Evolutionary conservation across 2,113 vertebrate species (phyloP), one percentile per base, ranked within the genome.

Genomic region (Salvelinus fontinalis): DNA sequence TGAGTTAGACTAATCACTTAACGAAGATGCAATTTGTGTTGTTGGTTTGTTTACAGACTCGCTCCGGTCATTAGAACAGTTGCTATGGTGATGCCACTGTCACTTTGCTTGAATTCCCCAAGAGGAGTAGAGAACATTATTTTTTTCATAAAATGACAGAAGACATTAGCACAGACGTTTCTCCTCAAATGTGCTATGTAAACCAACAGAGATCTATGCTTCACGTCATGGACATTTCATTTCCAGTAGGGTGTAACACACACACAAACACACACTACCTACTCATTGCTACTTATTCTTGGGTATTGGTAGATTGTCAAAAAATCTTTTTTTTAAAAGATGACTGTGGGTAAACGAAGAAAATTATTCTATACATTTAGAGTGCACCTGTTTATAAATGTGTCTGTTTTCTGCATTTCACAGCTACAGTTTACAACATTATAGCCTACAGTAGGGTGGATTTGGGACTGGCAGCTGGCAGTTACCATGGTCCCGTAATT

Each of bases 11-110:
- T 57, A 69, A 73, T 76, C 69, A 60, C 73, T 20, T 13, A 44
- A 54, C 24, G 65, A 73, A 71, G 49, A 70, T 20, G 26, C 71
- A 64, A 75, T 73, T 75, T 54, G 54, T 69, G 75, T 73, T 78
- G 59, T 54, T 75, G 70, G 69, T 79, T 75, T 77, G 77, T 86
- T 75, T 86, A 73, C 34, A 64, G 69, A 75, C 54, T 26, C 65
- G 7, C 26, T 60, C 26, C 31, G 44, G 75, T 44, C 77, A 65
- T 78, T 70, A 57, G 26, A 51, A 59, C 26, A 67, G 66, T 81
- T 82, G 80, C 73, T 77, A 81, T 73, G 74, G 54, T 70, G 67
- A 72, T 81, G 64, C 83, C 72, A 73, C 66, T 49, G 26, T 64
- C 8, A 74, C 72, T 82, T 66, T 67, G 64, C 71, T 20, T 59